These are phyloP conservation scores for Gavia stellata DNA, from an alignment of 2,113 vertebrate species.

Conservation along the genomic window DNA sequence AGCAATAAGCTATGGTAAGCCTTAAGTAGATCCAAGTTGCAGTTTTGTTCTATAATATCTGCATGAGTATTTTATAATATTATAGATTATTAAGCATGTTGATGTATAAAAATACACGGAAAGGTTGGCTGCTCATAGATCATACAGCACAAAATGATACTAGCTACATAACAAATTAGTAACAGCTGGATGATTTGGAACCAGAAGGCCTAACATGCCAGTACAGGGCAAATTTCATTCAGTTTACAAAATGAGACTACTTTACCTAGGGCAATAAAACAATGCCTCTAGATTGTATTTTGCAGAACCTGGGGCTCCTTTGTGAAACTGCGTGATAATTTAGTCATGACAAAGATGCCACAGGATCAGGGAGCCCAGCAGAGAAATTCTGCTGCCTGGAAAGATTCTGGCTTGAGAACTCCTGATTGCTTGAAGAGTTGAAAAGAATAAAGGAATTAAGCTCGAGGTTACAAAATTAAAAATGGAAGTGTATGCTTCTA, in stretches of 20 bases:
- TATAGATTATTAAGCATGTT: not conserved
- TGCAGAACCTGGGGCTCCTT: slow-evolving; percentile 24
- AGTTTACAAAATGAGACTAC: slow-evolving; percentile 26
- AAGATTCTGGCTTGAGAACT: slow-evolving; percentile 6
- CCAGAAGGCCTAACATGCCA: slow-evolving; percentile 50
- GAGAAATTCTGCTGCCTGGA: slow-evolving; percentile 39
- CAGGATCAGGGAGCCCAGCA: slow-evolving; percentile 10
- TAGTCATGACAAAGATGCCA: slow-evolving; percentile 49
- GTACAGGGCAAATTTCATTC: slow-evolving; percentile 20
- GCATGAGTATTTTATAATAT: not conserved
- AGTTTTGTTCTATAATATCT: not conserved
- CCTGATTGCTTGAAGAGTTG: not conserved
- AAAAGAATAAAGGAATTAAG: not conserved
- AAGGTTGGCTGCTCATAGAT: not conserved
- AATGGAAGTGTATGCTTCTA: not conserved
- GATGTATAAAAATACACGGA: not conserved
- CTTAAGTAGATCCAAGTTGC: not conserved
- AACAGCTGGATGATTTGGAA: slow-evolving; percentile 37
- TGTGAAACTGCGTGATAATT: not conserved
- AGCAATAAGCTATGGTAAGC: not conserved
- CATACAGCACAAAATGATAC: not conserved
- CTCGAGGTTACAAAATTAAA: slow-evolving; percentile 3
- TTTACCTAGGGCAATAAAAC: slow-evolving; percentile 30
- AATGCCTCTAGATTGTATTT: slow-evolving; percentile 31
- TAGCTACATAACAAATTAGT: slow-evolving; percentile 50